These are phyloP conservation scores for Tiliacea aurago DNA, from an alignment of 2,888 invertebrate genomes.

Conservation along the genomic window DNA sequence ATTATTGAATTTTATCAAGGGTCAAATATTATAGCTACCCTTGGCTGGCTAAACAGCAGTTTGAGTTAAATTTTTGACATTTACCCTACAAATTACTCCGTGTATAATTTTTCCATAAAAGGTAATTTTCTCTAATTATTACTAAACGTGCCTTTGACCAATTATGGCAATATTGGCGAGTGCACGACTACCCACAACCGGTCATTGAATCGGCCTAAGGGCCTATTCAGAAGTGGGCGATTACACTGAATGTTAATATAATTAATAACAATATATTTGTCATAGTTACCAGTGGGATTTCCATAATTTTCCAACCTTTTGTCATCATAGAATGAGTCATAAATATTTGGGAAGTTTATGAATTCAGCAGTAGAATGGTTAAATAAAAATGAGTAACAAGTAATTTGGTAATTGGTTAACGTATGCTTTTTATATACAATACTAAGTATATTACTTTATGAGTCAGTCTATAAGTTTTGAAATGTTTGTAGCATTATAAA, in stretches of 20 bases:
- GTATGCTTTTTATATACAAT: neutral
- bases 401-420: neutral
- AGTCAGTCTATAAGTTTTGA: neutral
- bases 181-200: too few species aligned
- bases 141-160: too few species aligned
- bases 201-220: too few species aligned
- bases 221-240: too few species aligned
- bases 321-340: slow-evolving; percentile 25
- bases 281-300: neutral
- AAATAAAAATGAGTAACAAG: slow-evolving; percentile 22
- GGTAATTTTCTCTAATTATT: too few species aligned
- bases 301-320: neutral
- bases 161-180: too few species aligned
- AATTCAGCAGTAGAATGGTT: neutral
- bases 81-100: too few species aligned
- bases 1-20: neutral
- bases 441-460: slow-evolving; percentile 2
- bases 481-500: neutral
- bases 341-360: slow-evolving; percentile 3
- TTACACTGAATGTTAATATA: too few species aligned
- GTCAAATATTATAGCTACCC: neutral
- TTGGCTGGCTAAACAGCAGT: neutral
- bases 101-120: too few species aligned
- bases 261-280: slow-evolving; percentile 1
- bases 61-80: neutral